A percentile compares a stretch with the other conserved stretches of the same genome.
Conservation (phyloP, 2,113 vertebrate species). For the Neotragus moschatus region DNA sequence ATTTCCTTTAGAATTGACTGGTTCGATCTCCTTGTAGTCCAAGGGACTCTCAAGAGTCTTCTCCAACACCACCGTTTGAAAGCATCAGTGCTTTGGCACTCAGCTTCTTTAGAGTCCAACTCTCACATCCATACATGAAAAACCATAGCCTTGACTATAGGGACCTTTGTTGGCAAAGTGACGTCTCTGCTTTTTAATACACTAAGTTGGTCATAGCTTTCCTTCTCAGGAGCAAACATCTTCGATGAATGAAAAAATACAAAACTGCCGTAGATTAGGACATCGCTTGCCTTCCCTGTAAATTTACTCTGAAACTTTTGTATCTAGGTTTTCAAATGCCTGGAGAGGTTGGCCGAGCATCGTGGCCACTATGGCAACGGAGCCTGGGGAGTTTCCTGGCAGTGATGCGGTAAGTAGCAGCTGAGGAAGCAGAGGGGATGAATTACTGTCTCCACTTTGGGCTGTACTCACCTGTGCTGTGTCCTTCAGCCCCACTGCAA, state of each 20-base stretch:
- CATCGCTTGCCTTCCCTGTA: neutral
- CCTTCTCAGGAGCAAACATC: neutral
- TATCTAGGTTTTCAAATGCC: neutral
- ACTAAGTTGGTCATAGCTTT: neutral
- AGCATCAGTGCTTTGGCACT: neutral
- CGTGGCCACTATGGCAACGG: fast-evolving
- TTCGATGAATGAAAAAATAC: neutral
- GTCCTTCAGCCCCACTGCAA: fast-evolving
- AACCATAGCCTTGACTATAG: neutral
- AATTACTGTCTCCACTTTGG: neutral
- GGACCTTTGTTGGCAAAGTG: neutral
- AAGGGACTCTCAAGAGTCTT: neutral
- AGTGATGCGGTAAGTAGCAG: fast-evolving
- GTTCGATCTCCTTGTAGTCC: neutral
- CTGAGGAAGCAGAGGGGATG: too few relatives aligned
- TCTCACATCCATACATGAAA: neutral
- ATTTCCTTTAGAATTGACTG: neutral
- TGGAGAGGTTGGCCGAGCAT: neutral
- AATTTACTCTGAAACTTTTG: neutral
- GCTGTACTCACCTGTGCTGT: fast-evolving
- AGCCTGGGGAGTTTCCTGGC: neutral
- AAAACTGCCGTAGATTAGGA: fast-evolving
- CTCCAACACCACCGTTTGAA: neutral
- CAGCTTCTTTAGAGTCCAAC: neutral
- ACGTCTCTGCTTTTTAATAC: neutral